A percentile compares a stretch with the other conserved stretches of the same genome.
phyloP scores from a whole-genome alignment of 2,888 invertebrate species.

The Cephus runcator region DNA sequence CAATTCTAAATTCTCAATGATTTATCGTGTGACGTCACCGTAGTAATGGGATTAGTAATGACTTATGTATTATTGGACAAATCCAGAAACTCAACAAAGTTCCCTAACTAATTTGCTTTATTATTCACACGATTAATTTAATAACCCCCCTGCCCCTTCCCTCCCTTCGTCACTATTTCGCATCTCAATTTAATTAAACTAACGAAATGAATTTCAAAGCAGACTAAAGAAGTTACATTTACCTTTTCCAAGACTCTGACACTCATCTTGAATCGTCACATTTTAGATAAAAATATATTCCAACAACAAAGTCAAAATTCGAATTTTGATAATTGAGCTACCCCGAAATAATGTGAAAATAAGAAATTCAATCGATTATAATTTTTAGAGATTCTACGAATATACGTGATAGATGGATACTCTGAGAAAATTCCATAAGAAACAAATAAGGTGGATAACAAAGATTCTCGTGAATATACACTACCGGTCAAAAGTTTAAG shows the following conservation, averaged over 20 bases:
- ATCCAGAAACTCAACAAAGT: neutral
- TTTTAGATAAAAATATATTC: neutral
- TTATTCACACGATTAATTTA: neutral
- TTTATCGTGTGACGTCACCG: neutral
- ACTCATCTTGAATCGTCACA: neutral
- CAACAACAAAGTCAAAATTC: neutral
- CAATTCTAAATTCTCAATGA: neutral
- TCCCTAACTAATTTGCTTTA: neutral
- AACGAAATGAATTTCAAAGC: neutral
- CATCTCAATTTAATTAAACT: neutral
- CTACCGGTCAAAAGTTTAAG: too few species aligned
- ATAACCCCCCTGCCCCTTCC: neutral
- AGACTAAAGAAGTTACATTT: neutral
- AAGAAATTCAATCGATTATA: neutral
- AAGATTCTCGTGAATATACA: neutral
- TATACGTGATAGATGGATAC: neutral
- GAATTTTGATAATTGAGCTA: too few species aligned
- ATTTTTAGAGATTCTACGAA: neutral
- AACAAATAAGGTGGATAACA: neutral
- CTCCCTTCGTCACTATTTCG: neutral
- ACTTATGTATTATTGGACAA: neutral
- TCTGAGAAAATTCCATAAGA: neutral
- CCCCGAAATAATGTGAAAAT: neutral
- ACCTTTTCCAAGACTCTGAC: neutral
- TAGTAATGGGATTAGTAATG: neutral